phyloP scores from a whole-genome alignment of 30 jellyfish, hydroid and myxozoan species.

The Aurelia coerulea region DNA sequence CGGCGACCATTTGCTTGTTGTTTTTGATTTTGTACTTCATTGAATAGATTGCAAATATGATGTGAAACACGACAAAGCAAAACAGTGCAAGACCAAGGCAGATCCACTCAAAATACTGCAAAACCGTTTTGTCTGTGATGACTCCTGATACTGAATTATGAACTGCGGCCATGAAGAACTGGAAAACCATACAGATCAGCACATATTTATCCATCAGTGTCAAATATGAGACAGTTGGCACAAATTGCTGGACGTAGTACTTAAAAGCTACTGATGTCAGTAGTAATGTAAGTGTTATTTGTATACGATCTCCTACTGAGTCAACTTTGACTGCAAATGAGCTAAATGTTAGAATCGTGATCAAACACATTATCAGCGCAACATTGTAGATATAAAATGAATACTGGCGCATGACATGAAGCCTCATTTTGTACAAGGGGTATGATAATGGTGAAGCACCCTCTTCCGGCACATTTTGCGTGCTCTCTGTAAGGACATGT shows the following conservation, averaged over 20 bases:
- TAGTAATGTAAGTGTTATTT: constrained; percentile 55
- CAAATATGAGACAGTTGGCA: constrained; percentile 71
- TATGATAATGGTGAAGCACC: constrained; percentile 49
- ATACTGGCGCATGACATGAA: constrained; percentile 66
- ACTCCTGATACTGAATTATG: constrained; percentile 66
- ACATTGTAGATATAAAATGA: constrained; percentile 51
- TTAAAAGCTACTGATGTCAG: constrained; percentile 70
- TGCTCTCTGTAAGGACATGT: constrained; percentile 49
- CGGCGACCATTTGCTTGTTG: constrained; percentile 19
- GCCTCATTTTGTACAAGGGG: constrained; percentile 53
- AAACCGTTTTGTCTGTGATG: constrained; percentile 6
- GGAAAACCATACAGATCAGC: constrained; percentile 57
- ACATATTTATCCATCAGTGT: constrained; percentile 54
- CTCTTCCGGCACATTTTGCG: constrained; percentile 48
- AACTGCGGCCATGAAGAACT: constrained; percentile 55
- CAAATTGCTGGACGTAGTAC: constrained; percentile 64
- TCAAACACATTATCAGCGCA: constrained; percentile 63
- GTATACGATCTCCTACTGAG: constrained; percentile 63
- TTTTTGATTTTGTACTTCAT: constrained; percentile 6
- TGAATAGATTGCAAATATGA: constrained; percentile 43
- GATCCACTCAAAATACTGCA: constrained; percentile 40
- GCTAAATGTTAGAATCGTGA: constrained; percentile 58
- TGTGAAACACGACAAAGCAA: constrained; percentile 33
- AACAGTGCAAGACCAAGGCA: constrained; percentile 31
- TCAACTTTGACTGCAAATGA: constrained; percentile 65